phyloP scores from a whole-genome alignment of 1,140 invertebrate genomes.

The Marisa cornuarietis region DNA sequence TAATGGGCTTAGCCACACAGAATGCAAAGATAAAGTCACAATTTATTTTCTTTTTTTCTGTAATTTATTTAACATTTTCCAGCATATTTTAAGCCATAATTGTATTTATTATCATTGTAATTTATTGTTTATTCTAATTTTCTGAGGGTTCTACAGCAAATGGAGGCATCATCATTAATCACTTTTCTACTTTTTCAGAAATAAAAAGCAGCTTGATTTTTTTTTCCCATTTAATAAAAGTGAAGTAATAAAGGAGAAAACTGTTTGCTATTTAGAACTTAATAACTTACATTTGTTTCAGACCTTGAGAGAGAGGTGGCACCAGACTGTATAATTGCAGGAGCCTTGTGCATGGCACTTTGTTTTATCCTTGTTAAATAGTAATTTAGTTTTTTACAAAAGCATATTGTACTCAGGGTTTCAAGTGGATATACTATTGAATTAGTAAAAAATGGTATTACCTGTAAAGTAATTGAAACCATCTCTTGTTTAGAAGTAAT shows the following conservation, averaged over 20 bases:
- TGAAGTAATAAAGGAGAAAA: too few species aligned
- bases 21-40: not conserved
- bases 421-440: too few species aligned
- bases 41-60: not conserved
- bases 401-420: not conserved
- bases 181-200: too few species aligned
- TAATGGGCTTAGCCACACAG: not conserved
- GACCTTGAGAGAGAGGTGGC: conserved; percentile 45
- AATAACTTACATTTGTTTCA: conserved; percentile 1
- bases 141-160: not conserved
- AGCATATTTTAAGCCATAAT: not conserved
- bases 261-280: too few species aligned
- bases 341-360: conserved; percentile 85
- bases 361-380: conserved; percentile 77
- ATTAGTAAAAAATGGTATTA: too few species aligned
- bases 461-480: too few species aligned
- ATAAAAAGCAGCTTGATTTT: too few species aligned
- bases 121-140: conserved; percentile 10
- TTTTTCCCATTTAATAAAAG: too few species aligned
- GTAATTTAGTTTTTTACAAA: not conserved
- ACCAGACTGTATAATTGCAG: conserved; percentile 77
- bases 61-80: not conserved
- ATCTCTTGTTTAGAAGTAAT: too few species aligned
- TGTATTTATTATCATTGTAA: conserved; percentile 1
- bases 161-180: too few species aligned